These are phyloP conservation scores for Aricia agestis DNA, from an alignment of 1,140 invertebrate species.

Conservation along the genomic window DNA sequence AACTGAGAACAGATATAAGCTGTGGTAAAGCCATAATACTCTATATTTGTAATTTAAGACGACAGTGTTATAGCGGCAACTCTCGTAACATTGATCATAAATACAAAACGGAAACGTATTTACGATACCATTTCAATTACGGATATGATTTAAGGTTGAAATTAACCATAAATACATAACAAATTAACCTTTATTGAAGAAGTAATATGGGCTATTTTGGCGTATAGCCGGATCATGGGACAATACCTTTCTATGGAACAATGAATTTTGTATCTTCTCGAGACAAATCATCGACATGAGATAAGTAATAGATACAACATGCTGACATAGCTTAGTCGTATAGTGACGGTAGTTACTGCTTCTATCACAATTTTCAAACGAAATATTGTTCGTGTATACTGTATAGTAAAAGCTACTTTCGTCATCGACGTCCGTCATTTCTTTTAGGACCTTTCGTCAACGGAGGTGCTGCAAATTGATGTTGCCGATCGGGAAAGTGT, in stretches of 20 bases:
- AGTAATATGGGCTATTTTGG: background rate
- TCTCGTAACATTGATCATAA: constrained; percentile 9
- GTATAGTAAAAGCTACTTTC: no score
- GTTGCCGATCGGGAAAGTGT: background rate
- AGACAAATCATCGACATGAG: background rate
- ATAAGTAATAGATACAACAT: background rate
- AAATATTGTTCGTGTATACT: no score
- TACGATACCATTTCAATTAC: constrained; percentile 16
- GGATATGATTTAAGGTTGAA: constrained; percentile 11
- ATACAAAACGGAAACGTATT: constrained; percentile 10
- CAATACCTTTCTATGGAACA: constrained; percentile 13
- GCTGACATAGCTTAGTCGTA: no score
- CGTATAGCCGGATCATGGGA: background rate
- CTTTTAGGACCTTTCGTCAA: no score
- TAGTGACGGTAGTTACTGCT: no score
- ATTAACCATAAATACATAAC: background rate
- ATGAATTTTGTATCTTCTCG: constrained; percentile 15
- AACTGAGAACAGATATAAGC: background rate
- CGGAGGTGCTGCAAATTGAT: no score
- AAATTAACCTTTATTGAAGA: constrained; percentile 2
- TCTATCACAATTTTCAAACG: no score
- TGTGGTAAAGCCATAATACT: background rate
- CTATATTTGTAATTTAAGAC: constrained; percentile 11
- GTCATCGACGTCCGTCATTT: no score
- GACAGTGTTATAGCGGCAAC: constrained; percentile 7